Conservation (phyloP, 2,797 vertebrate species). For the Sciaenops ocellatus region DNA sequence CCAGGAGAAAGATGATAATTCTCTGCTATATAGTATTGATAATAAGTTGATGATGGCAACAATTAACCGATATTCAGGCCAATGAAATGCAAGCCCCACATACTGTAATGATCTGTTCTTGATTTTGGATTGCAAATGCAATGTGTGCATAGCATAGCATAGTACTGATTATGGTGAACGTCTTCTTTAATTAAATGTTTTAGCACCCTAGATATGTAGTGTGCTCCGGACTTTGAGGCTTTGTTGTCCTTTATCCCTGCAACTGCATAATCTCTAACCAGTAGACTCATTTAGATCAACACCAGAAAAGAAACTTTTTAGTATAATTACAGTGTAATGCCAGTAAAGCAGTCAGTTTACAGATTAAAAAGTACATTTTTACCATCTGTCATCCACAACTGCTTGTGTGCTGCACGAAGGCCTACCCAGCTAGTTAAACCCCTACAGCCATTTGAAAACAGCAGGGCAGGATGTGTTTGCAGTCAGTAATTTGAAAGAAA, state of each 20-base stretch:
- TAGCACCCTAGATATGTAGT: neutral
- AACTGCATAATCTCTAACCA: neutral
- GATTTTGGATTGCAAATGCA: no score
- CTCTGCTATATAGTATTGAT: neutral
- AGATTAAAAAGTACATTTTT: neutral
- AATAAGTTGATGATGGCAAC: neutral
- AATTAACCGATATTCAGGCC: neutral
- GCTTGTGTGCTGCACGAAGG: neutral
- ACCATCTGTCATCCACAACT: constrained; percentile 14
- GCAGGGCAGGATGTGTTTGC: neutral
- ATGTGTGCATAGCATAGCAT: no score
- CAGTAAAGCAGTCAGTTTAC: constrained; percentile 1
- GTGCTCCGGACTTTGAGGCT: neutral
- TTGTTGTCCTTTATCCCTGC: neutral
- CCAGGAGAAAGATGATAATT: neutral
- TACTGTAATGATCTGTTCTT: neutral
- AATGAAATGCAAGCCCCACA: neutral
- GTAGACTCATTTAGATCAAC: constrained; percentile 6
- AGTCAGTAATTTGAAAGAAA: constrained; percentile 5
- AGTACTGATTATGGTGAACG: neutral
- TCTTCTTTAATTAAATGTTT: neutral
- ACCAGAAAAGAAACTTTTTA: neutral
- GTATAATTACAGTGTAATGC: neutral
- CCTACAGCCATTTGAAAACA: constrained; percentile 11
- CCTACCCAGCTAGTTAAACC: constrained; percentile 1